Conservation (phyloP, 2,113 vertebrate species). For the Oriolus oriolus region DNA sequence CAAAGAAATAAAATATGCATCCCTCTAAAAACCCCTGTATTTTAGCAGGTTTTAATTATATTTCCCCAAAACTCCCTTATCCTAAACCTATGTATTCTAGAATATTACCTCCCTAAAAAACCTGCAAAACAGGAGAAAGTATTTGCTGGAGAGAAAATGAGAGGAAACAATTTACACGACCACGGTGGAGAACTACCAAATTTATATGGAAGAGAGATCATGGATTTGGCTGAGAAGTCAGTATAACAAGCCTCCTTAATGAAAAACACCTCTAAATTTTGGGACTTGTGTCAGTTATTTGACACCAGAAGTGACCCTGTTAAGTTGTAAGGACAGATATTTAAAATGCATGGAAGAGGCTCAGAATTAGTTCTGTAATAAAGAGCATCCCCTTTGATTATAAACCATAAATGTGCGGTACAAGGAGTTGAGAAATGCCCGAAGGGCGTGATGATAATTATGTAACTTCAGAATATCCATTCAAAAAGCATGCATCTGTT, state of each 20-base stretch:
- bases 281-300: not conserved
- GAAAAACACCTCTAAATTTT: not conserved
- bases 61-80: not conserved
- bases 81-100: not conserved
- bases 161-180: not conserved
- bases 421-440: not conserved
- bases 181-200: not conserved
- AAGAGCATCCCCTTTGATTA: not conserved
- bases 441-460: not conserved
- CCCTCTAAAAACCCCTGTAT: not conserved
- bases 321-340: not conserved
- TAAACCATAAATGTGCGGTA: not conserved
- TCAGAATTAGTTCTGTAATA: not conserved
- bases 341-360: not conserved
- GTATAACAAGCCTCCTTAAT: not conserved
- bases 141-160: not conserved
- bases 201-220: not conserved
- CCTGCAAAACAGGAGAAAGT: not conserved
- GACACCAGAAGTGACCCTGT: not conserved
- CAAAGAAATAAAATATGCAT: not conserved
- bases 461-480: not conserved
- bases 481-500: not conserved
- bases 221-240: not conserved
- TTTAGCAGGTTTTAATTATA: not conserved
- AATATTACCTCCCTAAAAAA: not conserved